Base-by-base conservation (phyloP, 1,140 invertebrate genomes). In the honey bee (Apis mellifera) region DNA sequence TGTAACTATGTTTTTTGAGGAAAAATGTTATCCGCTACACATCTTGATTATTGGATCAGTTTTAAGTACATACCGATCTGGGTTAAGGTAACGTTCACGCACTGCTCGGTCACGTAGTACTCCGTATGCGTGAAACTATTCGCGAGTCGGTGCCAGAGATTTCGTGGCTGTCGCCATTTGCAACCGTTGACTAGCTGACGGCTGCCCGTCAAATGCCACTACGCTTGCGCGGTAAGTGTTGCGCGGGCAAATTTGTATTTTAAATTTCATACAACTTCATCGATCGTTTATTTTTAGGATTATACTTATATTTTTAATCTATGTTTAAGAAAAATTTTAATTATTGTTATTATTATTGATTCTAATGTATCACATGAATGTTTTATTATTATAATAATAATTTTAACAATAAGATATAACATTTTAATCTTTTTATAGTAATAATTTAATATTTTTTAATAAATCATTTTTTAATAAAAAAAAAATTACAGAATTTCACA, bases 141-240 rank as follows among this genome's bases (percentile, higher is more conserved):
- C 90, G 87, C 91, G 85, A 90, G 85, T 92, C 91, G 87, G 89
- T 92, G 85, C 85, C 89, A 89, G 88, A 86, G 87, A 91, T 89
- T 92, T 92, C 86, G 91, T 91, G 91, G 89, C 90, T 90, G 90
- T 92, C 92, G 92, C 92, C 92, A 93, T 93, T 93, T 93, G 92
- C 92, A 93, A 92, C 90, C 92, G 92, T 89, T 91, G 92, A 92
- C 91, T 91, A 85, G 90, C 86, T 87, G 89, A 89, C 90, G 86
- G 90, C 72, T 84, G 68, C 62, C 68, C 73, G 86, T 86, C 85
- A 73, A 89, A 88, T 89, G 84, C 88, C 87, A 89, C 12, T 84
- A 81, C 85, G 86, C 86, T 73, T 57, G 83, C 86, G 86, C 55
- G 48, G 42, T 83, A 15, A 48, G 12, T 52, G 19, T 65, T 84